Evolutionary conservation across 1,140 invertebrate species (phyloP).

Genomic region (Drosophila arizonae): DNA sequence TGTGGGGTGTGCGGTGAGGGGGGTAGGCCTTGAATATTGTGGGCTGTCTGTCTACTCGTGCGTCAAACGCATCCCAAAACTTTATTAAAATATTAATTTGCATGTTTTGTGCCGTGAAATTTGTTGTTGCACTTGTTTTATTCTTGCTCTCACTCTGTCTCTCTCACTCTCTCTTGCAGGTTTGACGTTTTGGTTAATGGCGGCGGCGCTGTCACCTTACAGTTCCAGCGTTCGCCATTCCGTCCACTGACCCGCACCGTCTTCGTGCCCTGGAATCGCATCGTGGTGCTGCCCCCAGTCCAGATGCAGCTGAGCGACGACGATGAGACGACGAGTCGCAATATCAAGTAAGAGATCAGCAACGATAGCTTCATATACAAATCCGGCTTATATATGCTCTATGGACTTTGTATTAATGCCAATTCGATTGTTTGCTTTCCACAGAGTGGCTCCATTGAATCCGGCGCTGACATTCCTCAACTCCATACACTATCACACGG

Average conservation of each 20-base stretch:
- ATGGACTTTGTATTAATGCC: background rate
- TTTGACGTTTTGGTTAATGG: conserved; percentile 99
- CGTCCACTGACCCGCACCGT: conserved; percentile 92
- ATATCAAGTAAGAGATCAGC: conserved; percentile 83
- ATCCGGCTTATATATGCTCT: background rate
- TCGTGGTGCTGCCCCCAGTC: conserved; percentile 93
- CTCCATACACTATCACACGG: conserved; percentile 85
- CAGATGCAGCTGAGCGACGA: conserved; percentile 93
- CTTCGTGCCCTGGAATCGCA: conserved; percentile 97
- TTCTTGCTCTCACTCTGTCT: background rate
- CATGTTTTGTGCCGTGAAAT: conserved; percentile 61
- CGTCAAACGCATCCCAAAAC: conserved; percentile 26
- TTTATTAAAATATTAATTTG: conserved; percentile 81
- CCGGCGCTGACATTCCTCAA: conserved; percentile 86
- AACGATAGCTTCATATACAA: background rate
- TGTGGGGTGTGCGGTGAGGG: background rate
- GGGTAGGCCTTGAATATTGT: background rate
- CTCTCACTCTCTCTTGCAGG: conserved; percentile 84
- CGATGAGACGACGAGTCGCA: conserved; percentile 84
- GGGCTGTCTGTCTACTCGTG: conserved; percentile 15
- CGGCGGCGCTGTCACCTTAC: conserved; percentile 97
- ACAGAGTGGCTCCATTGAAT: conserved; percentile 82
- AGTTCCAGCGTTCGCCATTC: conserved; percentile 97
- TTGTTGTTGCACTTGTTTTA: conserved; percentile 32
- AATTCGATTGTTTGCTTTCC: background rate